These are phyloP conservation scores for Ibidorhyncha struthersii DNA, from an alignment of 2,113 vertebrate genomes.

Conservation along the genomic window DNA sequence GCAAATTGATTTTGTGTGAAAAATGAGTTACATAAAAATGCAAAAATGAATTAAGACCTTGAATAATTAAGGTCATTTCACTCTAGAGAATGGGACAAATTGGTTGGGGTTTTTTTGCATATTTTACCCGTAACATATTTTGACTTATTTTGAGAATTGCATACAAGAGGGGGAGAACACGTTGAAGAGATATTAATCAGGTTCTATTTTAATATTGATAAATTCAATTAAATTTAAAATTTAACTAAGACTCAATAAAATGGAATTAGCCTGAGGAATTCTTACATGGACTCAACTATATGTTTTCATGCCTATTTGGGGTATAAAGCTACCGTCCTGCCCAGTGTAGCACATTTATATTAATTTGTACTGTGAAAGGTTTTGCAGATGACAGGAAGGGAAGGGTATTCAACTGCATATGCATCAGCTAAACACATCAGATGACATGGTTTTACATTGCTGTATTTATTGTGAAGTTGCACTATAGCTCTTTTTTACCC, in stretches of 20 bases:
- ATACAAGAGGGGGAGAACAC: background rate
- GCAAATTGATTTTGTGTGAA: background rate
- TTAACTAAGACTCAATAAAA: background rate
- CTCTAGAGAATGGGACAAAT: background rate
- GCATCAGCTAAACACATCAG: background rate
- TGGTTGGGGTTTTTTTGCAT: rapidly evolving
- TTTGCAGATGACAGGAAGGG: background rate
- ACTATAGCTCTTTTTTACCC: background rate
- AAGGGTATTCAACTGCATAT: background rate
- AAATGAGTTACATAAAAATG: background rate
- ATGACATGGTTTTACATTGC: background rate
- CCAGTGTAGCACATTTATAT: background rate
- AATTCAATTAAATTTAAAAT: background rate
- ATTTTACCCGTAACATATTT: background rate
- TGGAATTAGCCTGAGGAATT: background rate
- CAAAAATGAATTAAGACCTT: background rate
- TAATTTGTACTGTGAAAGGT: background rate
- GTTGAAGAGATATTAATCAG: background rate
- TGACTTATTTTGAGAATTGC: background rate
- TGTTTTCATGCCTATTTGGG: background rate
- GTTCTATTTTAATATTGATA: background rate
- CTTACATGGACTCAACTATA: background rate
- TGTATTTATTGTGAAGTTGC: background rate
- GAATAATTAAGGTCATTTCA: background rate
- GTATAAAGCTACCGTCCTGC: background rate